phyloP scores from a whole-genome alignment of 2,888 invertebrate genomes.

The Ferdinandea cuprea region DNA sequence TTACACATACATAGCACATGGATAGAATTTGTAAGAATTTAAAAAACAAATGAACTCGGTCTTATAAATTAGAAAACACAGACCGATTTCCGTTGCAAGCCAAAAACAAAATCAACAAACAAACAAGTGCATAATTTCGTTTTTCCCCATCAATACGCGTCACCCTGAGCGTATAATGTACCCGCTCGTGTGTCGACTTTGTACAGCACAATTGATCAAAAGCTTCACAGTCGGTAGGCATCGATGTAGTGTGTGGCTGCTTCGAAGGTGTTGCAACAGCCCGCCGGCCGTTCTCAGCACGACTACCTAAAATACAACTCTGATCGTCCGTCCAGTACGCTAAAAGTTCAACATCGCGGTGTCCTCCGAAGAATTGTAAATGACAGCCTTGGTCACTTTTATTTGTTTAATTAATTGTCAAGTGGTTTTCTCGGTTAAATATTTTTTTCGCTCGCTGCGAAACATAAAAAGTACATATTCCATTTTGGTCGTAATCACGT shows the following conservation, averaged over 20 bases:
- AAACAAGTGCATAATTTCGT: conserved; percentile 1
- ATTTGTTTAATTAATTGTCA: not conserved
- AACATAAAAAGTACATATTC: conserved; percentile 19
- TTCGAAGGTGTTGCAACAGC: conserved; percentile 57
- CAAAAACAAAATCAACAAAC: conserved; percentile 17
- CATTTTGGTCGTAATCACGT: conserved; percentile 51
- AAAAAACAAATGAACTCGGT: too few species aligned
- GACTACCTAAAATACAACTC: conserved; percentile 35
- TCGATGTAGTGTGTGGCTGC: conserved; percentile 39
- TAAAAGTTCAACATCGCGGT: too few species aligned
- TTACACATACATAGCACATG: too few species aligned
- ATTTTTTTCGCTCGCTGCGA: conserved; percentile 1
- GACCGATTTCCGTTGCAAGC: conserved; percentile 13
- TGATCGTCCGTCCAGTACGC: conserved; percentile 13
- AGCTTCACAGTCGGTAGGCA: conserved; percentile 27
- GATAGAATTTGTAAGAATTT: too few species aligned
- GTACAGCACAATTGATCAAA: conserved; percentile 49
- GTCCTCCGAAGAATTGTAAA: too few species aligned
- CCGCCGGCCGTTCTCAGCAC: conserved; percentile 48
- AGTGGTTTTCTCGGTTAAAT: not conserved
- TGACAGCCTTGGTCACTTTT: not conserved
- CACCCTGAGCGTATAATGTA: not conserved
- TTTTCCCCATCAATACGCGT: conserved; percentile 42
- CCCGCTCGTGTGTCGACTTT: conserved; percentile 20
- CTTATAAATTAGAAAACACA: too few species aligned